Evolutionary conservation across 2,797 vertebrate species (phyloP), one percentile per base, ranked within the genome.

Genomic region (Karalla daura): DNA sequence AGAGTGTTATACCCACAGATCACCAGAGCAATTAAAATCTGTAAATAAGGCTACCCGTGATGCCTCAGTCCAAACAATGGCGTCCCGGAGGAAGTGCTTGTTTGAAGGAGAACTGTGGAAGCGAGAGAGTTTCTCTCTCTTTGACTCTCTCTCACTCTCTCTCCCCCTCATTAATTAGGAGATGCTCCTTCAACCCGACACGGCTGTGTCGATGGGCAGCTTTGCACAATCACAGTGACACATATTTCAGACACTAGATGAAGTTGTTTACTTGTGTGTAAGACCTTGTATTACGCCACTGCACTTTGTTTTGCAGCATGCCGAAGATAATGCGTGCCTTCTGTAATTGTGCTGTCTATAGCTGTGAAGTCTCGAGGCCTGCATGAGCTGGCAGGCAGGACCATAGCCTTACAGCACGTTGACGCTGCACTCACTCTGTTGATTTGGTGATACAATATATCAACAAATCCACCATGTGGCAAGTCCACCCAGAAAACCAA

Each of bases 21-120:
- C 94, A 96, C 88, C 88, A 94, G 94, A 96, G 95, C 95, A 96
- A 96, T 95, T 97, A 96, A 96, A 96, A 94, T 89, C 91, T 94
- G 93, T 93, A 95, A 95, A 95, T 95, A 95, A 94, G 90, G 85
- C 92, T 91, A 91, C 91, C 91, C 86, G 81, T 90, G 91, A 93
- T 94, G 91, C 91, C 78, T 91, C 91, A 91, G 92, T 92, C 89
- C 87, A 93, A 91, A 95, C 89, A 92, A 91, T 90, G 89, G 86
- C 60, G 68, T 95, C 94, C 93, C 92, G 52, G 40, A 81, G 91
- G 92, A 91, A 91, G 91, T 61, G 77, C 87, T 84, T 92, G 92
- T 92, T 90, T 93, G 86, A 94, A 93, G 86, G 79, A 84, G 83
- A 89, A 90, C 87, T 70, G 87, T 85, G 90, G 87, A 91, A 70